Conservation (phyloP, 2,888 invertebrate genomes). For the Cenopis cana region DNA sequence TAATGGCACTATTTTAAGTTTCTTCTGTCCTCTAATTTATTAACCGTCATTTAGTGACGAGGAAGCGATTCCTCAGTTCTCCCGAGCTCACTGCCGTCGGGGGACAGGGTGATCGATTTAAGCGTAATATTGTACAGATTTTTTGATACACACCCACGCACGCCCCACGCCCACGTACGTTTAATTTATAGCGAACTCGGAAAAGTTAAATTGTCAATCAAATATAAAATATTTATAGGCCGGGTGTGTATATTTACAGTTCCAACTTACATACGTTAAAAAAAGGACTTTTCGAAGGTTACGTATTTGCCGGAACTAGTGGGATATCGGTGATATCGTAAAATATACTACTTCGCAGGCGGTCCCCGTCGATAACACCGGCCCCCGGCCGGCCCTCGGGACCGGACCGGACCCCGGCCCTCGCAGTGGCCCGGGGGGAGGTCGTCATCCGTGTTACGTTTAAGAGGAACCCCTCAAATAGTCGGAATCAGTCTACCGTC, state of each 20-base stretch:
- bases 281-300: neutral
- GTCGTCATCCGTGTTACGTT: no score
- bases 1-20: conserved; percentile 52
- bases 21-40: conserved; percentile 4
- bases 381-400: no score
- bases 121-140: neutral
- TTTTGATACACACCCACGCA: no score
- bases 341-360: neutral
- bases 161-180: no score
- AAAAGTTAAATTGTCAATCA: neutral
- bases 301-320: neutral
- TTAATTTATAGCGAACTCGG: neutral
- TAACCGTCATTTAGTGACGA: neutral
- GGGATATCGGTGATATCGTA: neutral
- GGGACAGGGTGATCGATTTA: neutral
- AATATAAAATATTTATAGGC: conserved; percentile 5
- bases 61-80: neutral
- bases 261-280: neutral
- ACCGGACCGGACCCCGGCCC: no score
- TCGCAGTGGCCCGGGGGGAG: no score
- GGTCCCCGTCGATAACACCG: no score
- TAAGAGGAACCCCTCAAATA: no score
- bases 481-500: no score
- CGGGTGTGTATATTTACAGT: conserved; percentile 4
- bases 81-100: neutral